Base-by-base conservation (phyloP, 2,888 invertebrate genomes). In the Cheilosia scutellata region DNA sequence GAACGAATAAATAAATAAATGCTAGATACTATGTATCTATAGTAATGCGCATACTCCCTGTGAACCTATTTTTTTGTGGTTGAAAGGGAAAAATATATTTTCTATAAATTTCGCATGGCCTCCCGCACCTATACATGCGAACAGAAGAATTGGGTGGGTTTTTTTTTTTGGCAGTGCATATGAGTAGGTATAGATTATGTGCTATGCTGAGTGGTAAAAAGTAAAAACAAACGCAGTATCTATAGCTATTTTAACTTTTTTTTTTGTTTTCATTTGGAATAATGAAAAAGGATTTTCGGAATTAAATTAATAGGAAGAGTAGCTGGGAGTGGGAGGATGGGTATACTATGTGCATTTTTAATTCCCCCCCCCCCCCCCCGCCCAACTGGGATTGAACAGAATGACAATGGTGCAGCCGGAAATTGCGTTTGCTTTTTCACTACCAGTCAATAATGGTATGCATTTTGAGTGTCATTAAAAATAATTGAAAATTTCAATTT, bases 21-120 rank as follows among this genome's bases (percentile, higher is more conserved):
- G 42, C 42, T 47, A 49, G 79, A 66, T 68, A 84, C 79, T 70
- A 83, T 83, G 83, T 83, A 75, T 78, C 63, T 51, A 47, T 40
- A 84, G 84, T 84, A 84, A 80, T 71, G 84, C 84, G 84, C 84
- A 84, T 49, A 84, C 84, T 84, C 84, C 31, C 20, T 80, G 60
- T 47, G 65, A 70, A 84, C 60, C 71, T 71, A 63, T 47, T 71
- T 63, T 20, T 78, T 60, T 70, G 60, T 63, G 49, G 49, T 51
- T 49, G 42, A 42, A 60, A 51, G 68, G 62, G 78, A 72, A 37
- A 84, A 63, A 75, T 75, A 55, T 84, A 84, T 84, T 79, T 84
- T 84, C 80, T 84, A 84, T 84, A 84, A 84, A 84, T 71, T 84
- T 80, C 75, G 84, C 75, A 84, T 76, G 84, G 84, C 80, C 75